phyloP scores from a whole-genome alignment of 2,113 vertebrate species.

The Seriola aureovittata region DNA sequence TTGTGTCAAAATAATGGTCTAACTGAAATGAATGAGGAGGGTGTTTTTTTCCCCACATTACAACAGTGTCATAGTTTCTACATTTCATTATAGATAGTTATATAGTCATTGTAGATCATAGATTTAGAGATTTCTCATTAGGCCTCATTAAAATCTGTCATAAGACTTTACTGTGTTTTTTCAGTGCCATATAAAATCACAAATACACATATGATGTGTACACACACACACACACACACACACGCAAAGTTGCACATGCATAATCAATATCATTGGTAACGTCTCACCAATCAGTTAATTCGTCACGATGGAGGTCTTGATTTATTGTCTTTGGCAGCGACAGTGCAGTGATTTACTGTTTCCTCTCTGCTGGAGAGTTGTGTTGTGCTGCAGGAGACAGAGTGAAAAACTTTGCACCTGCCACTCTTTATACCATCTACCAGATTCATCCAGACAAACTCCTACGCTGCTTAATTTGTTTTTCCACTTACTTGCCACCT shows the following conservation, averaged over 20 bases:
- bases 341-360: conserved; percentile 51
- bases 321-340: conserved; percentile 53
- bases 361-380: conserved; percentile 13
- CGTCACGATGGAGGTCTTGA: conserved; percentile 37
- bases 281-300: conserved; percentile 47
- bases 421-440: conserved; percentile 26
- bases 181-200: neutral
- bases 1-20: conserved; percentile 32
- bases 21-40: conserved; percentile 28
- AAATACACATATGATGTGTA: neutral
- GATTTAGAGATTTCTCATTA: conserved; percentile 29
- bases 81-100: neutral
- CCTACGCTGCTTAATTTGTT: conserved; percentile 10
- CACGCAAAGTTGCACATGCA: neutral
- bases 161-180: neutral
- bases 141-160: conserved; percentile 29
- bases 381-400: conserved; percentile 30
- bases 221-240: neutral
- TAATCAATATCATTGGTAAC: conserved; percentile 41
- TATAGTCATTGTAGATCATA: neutral
- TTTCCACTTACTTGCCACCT: neutral
- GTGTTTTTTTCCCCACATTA: neutral
- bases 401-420: conserved; percentile 42
- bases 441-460: conserved; percentile 28
- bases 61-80: neutral